These are phyloP conservation scores for Tridacna crocea DNA, from an alignment of 2,888 invertebrate genomes.

Conservation along the genomic window DNA sequence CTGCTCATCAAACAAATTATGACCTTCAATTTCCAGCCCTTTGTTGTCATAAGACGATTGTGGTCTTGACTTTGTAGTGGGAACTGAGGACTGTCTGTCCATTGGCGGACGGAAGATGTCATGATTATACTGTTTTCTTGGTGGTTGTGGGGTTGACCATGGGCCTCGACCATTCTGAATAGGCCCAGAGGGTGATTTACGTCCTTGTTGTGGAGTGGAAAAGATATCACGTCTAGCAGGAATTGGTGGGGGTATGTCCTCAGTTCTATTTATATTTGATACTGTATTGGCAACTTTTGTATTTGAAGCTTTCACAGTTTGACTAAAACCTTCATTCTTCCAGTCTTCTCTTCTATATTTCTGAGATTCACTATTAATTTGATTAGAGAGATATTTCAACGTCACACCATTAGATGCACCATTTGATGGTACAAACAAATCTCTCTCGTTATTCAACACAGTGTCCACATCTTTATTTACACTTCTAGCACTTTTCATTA, in stretches of 20 bases:
- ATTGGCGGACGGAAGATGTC: slow-evolving; percentile 25
- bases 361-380: slow-evolving; percentile 33
- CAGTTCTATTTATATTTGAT: slow-evolving; percentile 4
- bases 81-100: slow-evolving; percentile 56
- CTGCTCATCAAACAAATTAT: slow-evolving; percentile 37
- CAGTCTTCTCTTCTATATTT: slow-evolving; percentile 6
- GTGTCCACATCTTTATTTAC: slow-evolving; percentile 19
- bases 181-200: slow-evolving; percentile 53
- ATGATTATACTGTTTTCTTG: slow-evolving; percentile 56
- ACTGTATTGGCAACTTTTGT: slow-evolving; percentile 34
- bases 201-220: slow-evolving; percentile 50
- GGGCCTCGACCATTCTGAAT: slow-evolving; percentile 28
- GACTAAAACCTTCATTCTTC: slow-evolving; percentile 9
- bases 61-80: slow-evolving; percentile 13
- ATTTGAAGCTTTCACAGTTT: slow-evolving; percentile 37
- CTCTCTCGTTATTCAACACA: slow-evolving; percentile 56
- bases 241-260: slow-evolving; percentile 8
- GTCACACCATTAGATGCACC: slow-evolving; percentile 34
- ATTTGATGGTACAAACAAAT: slow-evolving; percentile 17
- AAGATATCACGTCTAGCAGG: slow-evolving; percentile 42
- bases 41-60: slow-evolving; percentile 24
- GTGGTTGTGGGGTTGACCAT: slow-evolving; percentile 72
- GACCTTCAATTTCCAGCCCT: slow-evolving; percentile 32
- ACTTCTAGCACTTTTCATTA: slow-evolving; percentile 29
- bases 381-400: slow-evolving; percentile 56